These are phyloP conservation scores for Polyergus mexicanus DNA, from an alignment of 1,140 invertebrate species.

Conservation along the genomic window DNA sequence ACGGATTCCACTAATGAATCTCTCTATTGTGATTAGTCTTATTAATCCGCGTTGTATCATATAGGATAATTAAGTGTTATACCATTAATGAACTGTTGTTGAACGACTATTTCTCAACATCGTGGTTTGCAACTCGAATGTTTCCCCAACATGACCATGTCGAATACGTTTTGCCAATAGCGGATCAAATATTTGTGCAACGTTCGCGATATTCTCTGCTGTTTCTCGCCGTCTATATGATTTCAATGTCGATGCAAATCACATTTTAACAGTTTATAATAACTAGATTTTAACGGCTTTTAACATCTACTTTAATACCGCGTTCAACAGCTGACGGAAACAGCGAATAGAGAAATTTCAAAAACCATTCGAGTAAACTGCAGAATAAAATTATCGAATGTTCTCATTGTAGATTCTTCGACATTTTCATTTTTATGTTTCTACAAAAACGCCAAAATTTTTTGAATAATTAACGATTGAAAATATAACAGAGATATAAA, in stretches of 20 bases:
- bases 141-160: not conserved
- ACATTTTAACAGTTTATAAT: not conserved
- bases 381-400: not conserved
- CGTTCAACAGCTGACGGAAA: not conserved
- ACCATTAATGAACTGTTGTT: conserved; percentile 2
- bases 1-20: conserved; percentile 55
- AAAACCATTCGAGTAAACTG: not conserved
- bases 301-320: not conserved
- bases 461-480: not conserved
- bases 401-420: too few relatives aligned
- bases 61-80: not conserved
- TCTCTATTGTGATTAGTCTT: conserved; percentile 22
- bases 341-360: not conserved
- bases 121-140: conserved; percentile 4
- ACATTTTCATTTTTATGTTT: not conserved
- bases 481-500: not conserved
- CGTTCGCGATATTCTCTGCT: not conserved
- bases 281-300: conserved; percentile 15
- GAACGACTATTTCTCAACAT: conserved; percentile 12
- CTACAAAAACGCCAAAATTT: not conserved
- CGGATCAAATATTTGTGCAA: conserved; percentile 9
- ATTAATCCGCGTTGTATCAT: conserved; percentile 14
- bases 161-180: not conserved
- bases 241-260: not conserved
- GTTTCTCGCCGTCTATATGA: not conserved